A percentile compares a stretch with the other conserved stretches of the same genome.
These are phyloP conservation scores for Struthio camelus DNA, from an alignment of 2,113 vertebrate genomes.

Conservation along the genomic window DNA sequence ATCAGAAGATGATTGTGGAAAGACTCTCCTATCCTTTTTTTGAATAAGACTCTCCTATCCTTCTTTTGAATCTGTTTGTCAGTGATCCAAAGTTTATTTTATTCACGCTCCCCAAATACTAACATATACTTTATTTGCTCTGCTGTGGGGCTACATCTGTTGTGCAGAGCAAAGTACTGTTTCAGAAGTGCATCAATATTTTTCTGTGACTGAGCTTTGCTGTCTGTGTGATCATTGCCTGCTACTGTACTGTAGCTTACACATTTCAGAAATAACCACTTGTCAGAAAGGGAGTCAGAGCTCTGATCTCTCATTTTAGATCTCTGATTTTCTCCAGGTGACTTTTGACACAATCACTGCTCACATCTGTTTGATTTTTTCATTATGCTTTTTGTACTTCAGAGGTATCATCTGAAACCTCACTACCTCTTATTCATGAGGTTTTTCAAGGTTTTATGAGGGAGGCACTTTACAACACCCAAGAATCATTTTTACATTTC, in stretches of 20 bases:
- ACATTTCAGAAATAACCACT: background rate
- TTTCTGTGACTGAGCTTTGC: background rate
- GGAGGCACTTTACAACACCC: background rate
- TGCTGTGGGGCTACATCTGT: background rate
- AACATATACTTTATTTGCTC: background rate
- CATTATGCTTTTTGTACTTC: background rate
- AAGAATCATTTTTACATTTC: background rate
- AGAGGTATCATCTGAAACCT: background rate
- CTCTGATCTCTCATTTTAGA: background rate
- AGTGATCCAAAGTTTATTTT: background rate
- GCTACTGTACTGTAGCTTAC: rapidly evolving
- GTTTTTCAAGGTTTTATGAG: background rate
- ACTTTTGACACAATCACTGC: background rate
- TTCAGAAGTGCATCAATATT: background rate
- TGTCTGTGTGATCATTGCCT: background rate
- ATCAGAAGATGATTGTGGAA: background rate
- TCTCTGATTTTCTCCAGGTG: background rate
- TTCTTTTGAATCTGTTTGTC: no score
- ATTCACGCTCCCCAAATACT: background rate
- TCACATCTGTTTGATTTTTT: background rate
- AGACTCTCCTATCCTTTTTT: background rate
- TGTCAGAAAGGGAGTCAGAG: background rate
- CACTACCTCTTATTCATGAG: background rate
- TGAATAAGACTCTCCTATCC: background rate
- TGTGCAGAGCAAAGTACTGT: background rate